Evolutionary conservation across 2,888 invertebrate species (phyloP).

Genomic region (Microplitis deprimator): DNA sequence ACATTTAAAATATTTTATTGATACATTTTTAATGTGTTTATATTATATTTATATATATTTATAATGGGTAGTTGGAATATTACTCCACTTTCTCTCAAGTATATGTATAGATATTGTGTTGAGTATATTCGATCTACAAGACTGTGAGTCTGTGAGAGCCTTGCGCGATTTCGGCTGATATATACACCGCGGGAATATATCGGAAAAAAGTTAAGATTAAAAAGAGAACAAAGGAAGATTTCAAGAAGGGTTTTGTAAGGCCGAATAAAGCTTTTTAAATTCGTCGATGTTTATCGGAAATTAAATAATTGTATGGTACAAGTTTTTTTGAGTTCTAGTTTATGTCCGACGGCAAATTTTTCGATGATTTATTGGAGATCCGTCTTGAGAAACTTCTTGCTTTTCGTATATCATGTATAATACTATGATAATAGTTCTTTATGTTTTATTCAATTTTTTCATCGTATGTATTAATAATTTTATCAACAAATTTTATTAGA

Average conservation of each 20-base stretch:
- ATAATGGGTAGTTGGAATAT: neutral
- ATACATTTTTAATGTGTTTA: slow-evolving; percentile 27
- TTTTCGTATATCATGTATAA: neutral
- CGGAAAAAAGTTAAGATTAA: slow-evolving; percentile 15
- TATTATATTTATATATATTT: slow-evolving; percentile 18
- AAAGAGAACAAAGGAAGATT: slow-evolving; percentile 6
- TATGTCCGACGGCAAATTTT: slow-evolving; percentile 20
- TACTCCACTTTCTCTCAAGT: slow-evolving; percentile 4
- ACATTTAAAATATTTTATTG: too few species aligned
- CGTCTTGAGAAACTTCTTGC: slow-evolving; percentile 24
- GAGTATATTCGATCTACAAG: slow-evolving; percentile 31
- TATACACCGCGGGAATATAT: neutral
- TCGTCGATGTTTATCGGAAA: slow-evolving; percentile 36
- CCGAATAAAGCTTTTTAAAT: slow-evolving; percentile 24
- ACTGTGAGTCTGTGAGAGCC: slow-evolving; percentile 36
- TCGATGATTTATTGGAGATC: slow-evolving; percentile 37
- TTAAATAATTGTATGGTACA: slow-evolving; percentile 38
- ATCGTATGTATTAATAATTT: neutral
- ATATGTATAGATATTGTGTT: slow-evolving; percentile 21
- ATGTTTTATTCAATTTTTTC: slow-evolving; percentile 19
- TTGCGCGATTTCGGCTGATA: neutral
- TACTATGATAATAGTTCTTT: slow-evolving; percentile 3
- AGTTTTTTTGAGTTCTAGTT: slow-evolving; percentile 15
- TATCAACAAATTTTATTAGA: neutral
- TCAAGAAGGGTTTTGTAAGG: slow-evolving; percentile 22